Base-by-base conservation (phyloP, 1,140 invertebrate genomes). In the Drosophila cardini region DNA sequence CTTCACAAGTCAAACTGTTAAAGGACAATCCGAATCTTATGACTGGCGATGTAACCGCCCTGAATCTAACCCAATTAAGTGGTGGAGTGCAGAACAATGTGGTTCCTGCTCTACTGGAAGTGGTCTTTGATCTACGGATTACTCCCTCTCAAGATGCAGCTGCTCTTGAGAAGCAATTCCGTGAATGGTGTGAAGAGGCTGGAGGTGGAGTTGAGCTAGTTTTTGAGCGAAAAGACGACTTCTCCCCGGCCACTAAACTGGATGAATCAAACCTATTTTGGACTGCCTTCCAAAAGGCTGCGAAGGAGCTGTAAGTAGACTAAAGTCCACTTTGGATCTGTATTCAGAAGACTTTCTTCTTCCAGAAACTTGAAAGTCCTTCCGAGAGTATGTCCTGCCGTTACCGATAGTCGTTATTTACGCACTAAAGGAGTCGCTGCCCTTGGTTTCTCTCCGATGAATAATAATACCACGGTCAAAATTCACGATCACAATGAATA, bases 71-170 rank as follows among this genome's bases (percentile, higher is more conserved):
- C 0, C 94, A 95, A 90, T 58, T 98, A 61, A 96, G 94, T 6
- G 98, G 98, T 63, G 98, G 98, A 30, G 95, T 98, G 0, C 98
- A 99, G 91, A 93, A 94, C 13, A 99, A 99, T 93, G 97, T 99
- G 3, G 94, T 99, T 36, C 98, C 98, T 0, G 94, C 95, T 46
- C 94, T 96, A 81, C 91, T 99, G 18, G 93, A 92, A 0, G 96
- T 95, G 2, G 93, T 93, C 10, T 97, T 98, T 87, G 98, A 99
- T 91, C 93, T 97, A 36, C 94, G 98, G 9, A 90, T 98, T 4
- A 94, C 97, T 0, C 93, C 72, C 26, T 38, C 48, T n/a, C 67
- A 76, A 11, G 93, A 97, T 91, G 93, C 96, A 15, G 91, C 92
- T 0, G 94, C 95, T 60, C 95, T 97, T 80, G 96, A 97, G 90